A percentile compares a stretch with the other conserved stretches of the same genome.
phyloP scores from a whole-genome alignment of 1,140 invertebrate genomes.

The Drosophila jambulina region DNA sequence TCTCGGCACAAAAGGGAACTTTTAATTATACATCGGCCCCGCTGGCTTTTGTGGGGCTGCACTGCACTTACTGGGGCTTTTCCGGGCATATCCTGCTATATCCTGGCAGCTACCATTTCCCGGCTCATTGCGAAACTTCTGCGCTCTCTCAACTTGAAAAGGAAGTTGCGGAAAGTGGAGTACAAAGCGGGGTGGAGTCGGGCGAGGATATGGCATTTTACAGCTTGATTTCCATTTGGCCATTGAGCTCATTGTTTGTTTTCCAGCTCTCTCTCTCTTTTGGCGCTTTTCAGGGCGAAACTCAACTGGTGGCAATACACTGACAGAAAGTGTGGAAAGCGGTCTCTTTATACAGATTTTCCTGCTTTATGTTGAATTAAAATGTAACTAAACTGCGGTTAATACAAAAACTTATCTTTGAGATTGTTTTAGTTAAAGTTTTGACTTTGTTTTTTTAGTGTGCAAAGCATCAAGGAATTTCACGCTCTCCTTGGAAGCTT shows the following conservation, averaged over 20 bases:
- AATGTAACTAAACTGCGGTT: neutral
- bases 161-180: constrained; percentile 26
- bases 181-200: neutral
- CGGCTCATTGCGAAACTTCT: constrained; percentile 53
- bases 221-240: constrained; percentile 71
- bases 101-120: constrained; percentile 54
- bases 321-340: neutral
- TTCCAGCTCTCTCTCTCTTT: constrained; percentile 15
- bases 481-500: constrained; percentile 1
- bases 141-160: constrained; percentile 35
- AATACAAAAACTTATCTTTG: neutral
- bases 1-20: constrained; percentile 40
- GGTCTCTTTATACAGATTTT: too few relatives aligned
- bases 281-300: neutral
- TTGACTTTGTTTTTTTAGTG: neutral
- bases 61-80: constrained; percentile 10
- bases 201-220: constrained; percentile 43
- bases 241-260: constrained; percentile 56
- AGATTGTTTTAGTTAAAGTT: neutral
- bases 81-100: constrained; percentile 44
- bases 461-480: neutral
- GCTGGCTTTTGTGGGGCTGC: constrained; percentile 15
- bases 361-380: neutral
- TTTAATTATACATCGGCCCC: constrained; percentile 49
- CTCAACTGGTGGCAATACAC: constrained; percentile 38